Percentiles rank a stretch among this genome's conserved stretches.
phyloP scores from a whole-genome alignment of 1,140 invertebrate genomes.

The Riptortus pedestris region DNA sequence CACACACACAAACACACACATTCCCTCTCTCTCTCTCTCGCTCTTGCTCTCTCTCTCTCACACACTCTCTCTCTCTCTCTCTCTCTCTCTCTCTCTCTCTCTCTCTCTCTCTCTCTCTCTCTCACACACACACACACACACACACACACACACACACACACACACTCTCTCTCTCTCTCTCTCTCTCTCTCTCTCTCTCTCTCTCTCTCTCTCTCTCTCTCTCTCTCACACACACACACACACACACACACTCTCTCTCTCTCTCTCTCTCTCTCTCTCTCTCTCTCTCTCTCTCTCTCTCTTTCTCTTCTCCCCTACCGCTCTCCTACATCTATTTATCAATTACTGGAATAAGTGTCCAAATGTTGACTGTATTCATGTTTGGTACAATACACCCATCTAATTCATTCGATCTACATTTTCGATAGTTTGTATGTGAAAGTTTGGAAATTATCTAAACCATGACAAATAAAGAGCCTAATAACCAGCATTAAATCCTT shows the following conservation, averaged over 20 bases:
- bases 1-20: too few relatives aligned
- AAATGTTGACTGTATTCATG: too few relatives aligned
- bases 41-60: neutral
- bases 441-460: too few relatives aligned
- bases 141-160: too few relatives aligned
- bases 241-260: neutral
- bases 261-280: neutral
- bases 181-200: neutral
- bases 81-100: neutral
- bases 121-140: neutral
- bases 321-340: neutral
- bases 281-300: neutral
- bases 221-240: neutral
- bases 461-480: too few relatives aligned
- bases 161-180: neutral
- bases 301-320: neutral
- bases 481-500: too few relatives aligned
- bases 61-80: neutral
- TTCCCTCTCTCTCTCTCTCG: too few relatives aligned
- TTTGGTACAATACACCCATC: too few relatives aligned
- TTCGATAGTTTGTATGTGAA: too few relatives aligned
- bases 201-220: neutral
- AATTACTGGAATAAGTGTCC: neutral
- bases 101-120: neutral
- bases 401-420: too few relatives aligned